Base-by-base conservation (phyloP, 1,140 invertebrate genomes). In the Rhopalosiphum padi region DNA sequence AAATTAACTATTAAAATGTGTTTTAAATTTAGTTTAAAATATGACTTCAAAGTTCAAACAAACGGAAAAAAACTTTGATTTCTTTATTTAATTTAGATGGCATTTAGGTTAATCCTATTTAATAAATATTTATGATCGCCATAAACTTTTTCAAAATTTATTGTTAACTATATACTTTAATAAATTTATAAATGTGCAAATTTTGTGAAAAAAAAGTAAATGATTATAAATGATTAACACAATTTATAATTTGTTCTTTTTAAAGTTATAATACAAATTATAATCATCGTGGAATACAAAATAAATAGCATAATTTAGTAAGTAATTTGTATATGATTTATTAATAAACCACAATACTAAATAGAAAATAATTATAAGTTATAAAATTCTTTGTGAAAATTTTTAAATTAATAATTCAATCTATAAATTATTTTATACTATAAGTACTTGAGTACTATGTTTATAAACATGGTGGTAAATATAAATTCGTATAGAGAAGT, bases 1-100 rank as follows among this genome's bases (percentile, higher is more conserved):
- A 88, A 88, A 88, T 88, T 35, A 87, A 48, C 43, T 87, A 87
- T 48, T 86, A 86, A 86, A 87, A 86, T 43, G 23, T 46, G 85
- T 87, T 87, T 48, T 48, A 35, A 48, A 88, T 88, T 48, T 48
- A 46, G 41, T 48, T 88, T 35, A 88, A 88, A n/a, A 46, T 48
- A 88, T 48, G 46, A 88, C 43, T 88, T 48, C n/a, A 41, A 21
- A 41, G 41, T 88, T 48, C 46, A 41, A 8, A 41, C 4, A 85
- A 48, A 87, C 11, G n/a, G 30, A 43, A 46, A n/a, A 60, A 48
- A 88, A 88, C 43, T 35, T 35, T 35, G 86, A 48, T 88, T 88
- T 88, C 41, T 48, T 88, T 35, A 88, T 88, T 88, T 48, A 51
- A 88, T 41, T 48, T 46, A 21, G 46, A 48, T 35, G 18, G 23